These are phyloP conservation scores for Platycnemis pennipes DNA, from an alignment of 2,888 invertebrate genomes.

Conservation along the genomic window DNA sequence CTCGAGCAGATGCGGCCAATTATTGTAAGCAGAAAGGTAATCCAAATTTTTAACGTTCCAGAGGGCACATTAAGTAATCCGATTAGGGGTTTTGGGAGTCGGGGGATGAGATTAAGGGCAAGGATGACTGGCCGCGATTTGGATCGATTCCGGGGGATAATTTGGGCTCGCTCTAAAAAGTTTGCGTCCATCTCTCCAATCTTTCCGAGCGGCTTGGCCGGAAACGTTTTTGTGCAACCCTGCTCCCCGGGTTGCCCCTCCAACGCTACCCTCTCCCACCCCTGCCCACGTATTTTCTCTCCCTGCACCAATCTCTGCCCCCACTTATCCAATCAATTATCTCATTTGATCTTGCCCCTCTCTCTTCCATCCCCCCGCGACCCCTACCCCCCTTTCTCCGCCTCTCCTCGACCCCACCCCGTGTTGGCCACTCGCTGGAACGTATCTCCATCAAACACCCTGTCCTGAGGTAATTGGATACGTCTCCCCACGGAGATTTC, in stretches of 20 bases:
- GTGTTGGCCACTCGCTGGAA: not conserved
- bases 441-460: conserved; percentile 1
- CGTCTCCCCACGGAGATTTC: conserved; percentile 10
- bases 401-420: not conserved
- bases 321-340: conserved; percentile 50
- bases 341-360: conserved; percentile 28
- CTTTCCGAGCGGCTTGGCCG: not conserved
- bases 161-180: conserved; percentile 53
- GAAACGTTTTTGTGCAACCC: not conserved
- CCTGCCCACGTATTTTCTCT: conserved; percentile 4
- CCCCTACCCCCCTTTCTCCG: not conserved
- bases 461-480: conserved; percentile 20
- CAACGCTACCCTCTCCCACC: not conserved
- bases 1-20: not conserved
- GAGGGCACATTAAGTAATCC: not conserved
- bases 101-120: not conserved
- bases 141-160: conserved; percentile 41
- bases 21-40: conserved; percentile 21
- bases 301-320: conserved; percentile 34
- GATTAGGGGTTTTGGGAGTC: conserved; percentile 24
- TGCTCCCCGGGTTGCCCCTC: not conserved
- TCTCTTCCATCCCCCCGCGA: no score
- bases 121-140: not conserved
- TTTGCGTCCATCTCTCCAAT: conserved; percentile 53
- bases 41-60: conserved; percentile 36